Percentiles rank a stretch among this genome's conserved stretches.
phyloP scores from a whole-genome alignment of 2,113 vertebrate genomes.

The Vidua macroura region DNA sequence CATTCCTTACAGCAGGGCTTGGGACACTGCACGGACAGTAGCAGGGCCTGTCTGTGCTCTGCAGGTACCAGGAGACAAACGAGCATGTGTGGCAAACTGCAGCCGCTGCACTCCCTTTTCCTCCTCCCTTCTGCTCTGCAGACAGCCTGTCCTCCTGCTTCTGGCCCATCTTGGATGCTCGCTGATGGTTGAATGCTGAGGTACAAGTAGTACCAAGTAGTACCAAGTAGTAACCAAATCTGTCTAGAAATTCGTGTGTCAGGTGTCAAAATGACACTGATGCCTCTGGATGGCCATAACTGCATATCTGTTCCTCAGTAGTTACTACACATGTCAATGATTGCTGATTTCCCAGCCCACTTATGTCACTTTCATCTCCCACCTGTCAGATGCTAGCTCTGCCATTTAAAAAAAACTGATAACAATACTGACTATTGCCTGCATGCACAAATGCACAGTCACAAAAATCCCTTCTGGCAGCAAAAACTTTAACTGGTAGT shows the following conservation, averaged over 20 bases:
- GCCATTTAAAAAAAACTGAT: background rate
- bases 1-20: background rate
- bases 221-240: background rate
- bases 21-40: rapidly evolving
- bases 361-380: background rate
- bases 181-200: background rate
- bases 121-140: background rate
- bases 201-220: background rate
- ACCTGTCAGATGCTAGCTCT: background rate
- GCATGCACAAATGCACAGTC: background rate
- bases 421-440: background rate
- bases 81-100: rapidly evolving
- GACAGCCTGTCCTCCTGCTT: background rate
- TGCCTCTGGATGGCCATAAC: background rate
- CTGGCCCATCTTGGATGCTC: rapidly evolving
- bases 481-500: background rate
- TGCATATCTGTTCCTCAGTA: background rate
- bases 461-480: background rate
- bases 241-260: background rate
- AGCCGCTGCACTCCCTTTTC: background rate
- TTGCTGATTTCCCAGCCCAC: background rate
- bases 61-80: background rate
- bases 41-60: background rate
- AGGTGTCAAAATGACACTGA: background rate
- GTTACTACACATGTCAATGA: background rate